phyloP scores from a whole-genome alignment of 2,113 vertebrate species.

The Bubo blakistoni region DNA sequence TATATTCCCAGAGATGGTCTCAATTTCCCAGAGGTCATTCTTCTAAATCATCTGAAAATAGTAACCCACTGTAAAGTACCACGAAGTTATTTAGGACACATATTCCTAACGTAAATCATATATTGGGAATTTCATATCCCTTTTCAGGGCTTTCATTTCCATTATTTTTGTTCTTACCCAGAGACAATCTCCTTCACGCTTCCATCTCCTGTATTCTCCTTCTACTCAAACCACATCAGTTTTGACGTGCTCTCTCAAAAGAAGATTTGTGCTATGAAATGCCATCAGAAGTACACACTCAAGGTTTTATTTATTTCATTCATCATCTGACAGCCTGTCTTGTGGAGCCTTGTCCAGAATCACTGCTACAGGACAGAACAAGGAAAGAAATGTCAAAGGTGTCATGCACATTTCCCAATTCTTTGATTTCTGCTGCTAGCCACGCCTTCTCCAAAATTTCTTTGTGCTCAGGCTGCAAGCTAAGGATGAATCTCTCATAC shows the following conservation, averaged over 20 bases:
- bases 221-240: neutral
- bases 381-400: neutral
- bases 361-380: neutral
- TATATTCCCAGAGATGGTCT: neutral
- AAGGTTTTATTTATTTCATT: neutral
- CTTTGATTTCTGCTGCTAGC: neutral
- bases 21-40: neutral
- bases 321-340: neutral
- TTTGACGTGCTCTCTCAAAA: neutral
- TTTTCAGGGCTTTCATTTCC: neutral
- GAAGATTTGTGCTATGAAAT: neutral
- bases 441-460: neutral
- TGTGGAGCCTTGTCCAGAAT: neutral
- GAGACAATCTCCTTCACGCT: neutral
- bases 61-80: neutral
- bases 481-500: neutral
- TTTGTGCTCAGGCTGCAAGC: neutral
- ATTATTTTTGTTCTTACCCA: neutral
- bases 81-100: neutral
- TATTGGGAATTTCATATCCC: neutral
- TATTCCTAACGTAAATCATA: neutral
- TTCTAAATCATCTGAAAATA: conserved; percentile 17
- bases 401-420: neutral
- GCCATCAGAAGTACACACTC: neutral
- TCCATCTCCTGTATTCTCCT: neutral